Evolutionary conservation across 1,140 invertebrate species (phyloP).

Genomic region (Dufourea novaeangliae): DNA sequence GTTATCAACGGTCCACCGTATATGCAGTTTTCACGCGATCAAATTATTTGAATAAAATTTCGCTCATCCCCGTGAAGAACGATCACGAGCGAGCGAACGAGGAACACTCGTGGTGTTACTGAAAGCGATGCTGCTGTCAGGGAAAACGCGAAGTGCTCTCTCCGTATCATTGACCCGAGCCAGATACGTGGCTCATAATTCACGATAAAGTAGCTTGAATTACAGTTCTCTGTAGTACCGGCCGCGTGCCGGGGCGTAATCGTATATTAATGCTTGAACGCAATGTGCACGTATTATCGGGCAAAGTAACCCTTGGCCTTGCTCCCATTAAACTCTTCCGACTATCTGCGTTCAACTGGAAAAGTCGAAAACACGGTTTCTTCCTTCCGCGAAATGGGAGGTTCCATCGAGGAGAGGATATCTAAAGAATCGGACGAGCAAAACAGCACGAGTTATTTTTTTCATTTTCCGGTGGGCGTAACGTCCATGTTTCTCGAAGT

Average conservation of each 20-base stretch:
- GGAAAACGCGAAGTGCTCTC: neutral
- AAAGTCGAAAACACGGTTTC: constrained; percentile 65
- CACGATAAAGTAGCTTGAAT: constrained; percentile 69
- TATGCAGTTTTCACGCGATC: neutral
- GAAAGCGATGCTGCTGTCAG: neutral
- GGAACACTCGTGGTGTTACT: neutral
- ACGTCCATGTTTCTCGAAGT: no score
- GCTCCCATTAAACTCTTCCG: constrained; percentile 66
- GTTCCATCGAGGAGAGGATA: constrained; percentile 2
- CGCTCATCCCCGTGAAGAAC: neutral
- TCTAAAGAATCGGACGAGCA: no score
- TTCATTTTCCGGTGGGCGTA: no score
- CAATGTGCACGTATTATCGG: constrained; percentile 44
- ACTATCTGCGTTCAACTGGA: constrained; percentile 49
- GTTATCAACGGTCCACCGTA: neutral
- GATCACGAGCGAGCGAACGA: neutral
- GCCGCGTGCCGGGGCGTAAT: constrained; percentile 57
- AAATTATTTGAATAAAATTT: constrained; percentile 1
- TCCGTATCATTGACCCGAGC: neutral
- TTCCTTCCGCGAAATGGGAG: constrained; percentile 17
- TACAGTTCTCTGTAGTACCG: constrained; percentile 57
- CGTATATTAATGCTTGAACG: constrained; percentile 69
- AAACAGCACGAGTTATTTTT: no score
- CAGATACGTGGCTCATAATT: constrained; percentile 64
- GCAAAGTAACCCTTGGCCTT: constrained; percentile 64